Evolutionary conservation across 2,888 invertebrate species (phyloP).

Genomic region (Geophilus truncorum): DNA sequence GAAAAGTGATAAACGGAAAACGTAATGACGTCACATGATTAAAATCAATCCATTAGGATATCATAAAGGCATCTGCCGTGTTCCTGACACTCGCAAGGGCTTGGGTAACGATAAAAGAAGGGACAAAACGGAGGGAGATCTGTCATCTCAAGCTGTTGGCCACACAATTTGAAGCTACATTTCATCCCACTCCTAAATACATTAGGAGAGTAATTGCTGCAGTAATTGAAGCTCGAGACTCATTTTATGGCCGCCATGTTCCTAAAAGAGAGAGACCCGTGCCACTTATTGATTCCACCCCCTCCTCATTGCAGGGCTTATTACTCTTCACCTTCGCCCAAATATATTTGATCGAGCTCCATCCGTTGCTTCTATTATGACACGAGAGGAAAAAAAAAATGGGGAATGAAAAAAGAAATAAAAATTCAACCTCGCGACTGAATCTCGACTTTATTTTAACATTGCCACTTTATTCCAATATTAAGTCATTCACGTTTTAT

Average conservation of each 20-base stretch:
- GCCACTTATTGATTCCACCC: not conserved
- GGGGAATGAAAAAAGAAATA: too few relatives aligned
- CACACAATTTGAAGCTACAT: constrained; percentile 32
- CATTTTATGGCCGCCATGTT: constrained; percentile 18
- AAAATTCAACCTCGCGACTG: not conserved
- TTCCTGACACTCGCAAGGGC: not conserved
- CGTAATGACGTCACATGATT: not conserved
- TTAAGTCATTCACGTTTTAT: too few relatives aligned
- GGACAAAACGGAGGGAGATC: constrained; percentile 1
- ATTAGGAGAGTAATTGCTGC: constrained; percentile 32
- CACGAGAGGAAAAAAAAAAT: not conserved
- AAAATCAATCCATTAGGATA: not conserved
- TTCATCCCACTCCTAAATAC: constrained; percentile 36
- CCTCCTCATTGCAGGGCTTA: not conserved
- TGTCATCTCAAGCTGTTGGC: constrained; percentile 30
- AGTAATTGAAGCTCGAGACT: constrained; percentile 28
- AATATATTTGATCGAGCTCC: not conserved
- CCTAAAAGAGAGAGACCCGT: constrained; percentile 11
- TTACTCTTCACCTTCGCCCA: not conserved
- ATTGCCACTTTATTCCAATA: not conserved
- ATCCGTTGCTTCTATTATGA: not conserved
- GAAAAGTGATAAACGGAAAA: not conserved
- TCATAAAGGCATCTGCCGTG: not conserved
- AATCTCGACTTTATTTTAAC: too few relatives aligned
- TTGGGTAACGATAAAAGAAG: not conserved